Base-by-base conservation (phyloP, 2,113 vertebrate genomes). In the Sapayoa aenigma region DNA sequence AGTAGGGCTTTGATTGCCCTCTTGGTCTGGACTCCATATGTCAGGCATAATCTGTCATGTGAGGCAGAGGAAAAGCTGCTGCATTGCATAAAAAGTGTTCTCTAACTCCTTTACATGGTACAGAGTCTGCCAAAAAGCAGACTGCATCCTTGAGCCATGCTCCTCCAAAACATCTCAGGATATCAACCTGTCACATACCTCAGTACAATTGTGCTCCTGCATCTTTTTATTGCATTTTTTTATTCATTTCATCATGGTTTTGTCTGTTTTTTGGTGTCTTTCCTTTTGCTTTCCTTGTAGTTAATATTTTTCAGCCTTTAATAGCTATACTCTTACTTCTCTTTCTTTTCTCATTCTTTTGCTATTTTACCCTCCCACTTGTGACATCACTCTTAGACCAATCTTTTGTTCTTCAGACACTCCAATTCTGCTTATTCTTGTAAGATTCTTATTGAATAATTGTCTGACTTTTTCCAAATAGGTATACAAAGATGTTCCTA, bases 101-200 rank as follows among this genome's bases (percentile, higher is more conserved):
- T 52, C 33, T 81, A 69, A 60, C 6, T 4, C 5, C 6, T 52
- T 56, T 35, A 68, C 0, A 0, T 7, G 35, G n/a, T 12, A 9
- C 22, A 28, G 62, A 53, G 9, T 72, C 33, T 62, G 10, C 24
- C 20, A 35, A 4, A 9, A 90, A 73, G 28, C 19, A 66, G 31
- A 49, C 15, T 72, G 37, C 3, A 9, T 39, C 58, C 30, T 31
- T 55, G 14, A 81, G 10, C 19, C 31, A 11, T 28, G 23, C 5
- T 69, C 12, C 11, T 59, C 37, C 27, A 59, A 83, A 84, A 69
- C 5, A 56, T 35, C 27, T 73, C 37, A 58, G 55, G 25, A 60
- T 65, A 9, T 42, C 16, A 31, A 14, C 5, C 11, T 68, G 62
- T 63, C 22, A 60, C 19, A 56, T 35, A 71, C 16, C 5, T 81